Evolutionary conservation across 2,888 invertebrate genomes (phyloP).

Genomic region (Halictus ligatus): DNA sequence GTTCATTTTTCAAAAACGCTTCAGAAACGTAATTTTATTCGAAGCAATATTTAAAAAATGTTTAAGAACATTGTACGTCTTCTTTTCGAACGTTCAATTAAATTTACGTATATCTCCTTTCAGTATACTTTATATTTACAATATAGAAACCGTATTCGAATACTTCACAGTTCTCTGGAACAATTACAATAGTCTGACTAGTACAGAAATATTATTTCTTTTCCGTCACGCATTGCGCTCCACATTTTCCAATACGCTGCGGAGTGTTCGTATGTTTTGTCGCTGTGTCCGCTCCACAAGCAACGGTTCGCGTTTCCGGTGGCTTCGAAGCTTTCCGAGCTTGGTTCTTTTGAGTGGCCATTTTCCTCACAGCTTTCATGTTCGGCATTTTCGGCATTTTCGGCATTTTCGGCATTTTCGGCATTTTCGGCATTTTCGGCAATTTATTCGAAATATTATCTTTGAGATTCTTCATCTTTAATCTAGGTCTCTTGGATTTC

Average conservation of each 20-base stretch:
- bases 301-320: constrained; percentile 56
- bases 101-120: not conserved
- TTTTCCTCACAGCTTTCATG: not conserved
- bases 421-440: not conserved
- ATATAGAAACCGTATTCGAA: not conserved
- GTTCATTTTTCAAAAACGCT: not conserved
- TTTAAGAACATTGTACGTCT: not conserved
- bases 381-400: not conserved
- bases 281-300: constrained; percentile 57
- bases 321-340: constrained; percentile 38
- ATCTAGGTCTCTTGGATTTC: constrained; percentile 18
- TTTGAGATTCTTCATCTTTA: constrained; percentile 47
- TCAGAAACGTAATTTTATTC: not conserved
- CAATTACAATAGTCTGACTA: not conserved
- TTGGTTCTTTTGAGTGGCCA: not conserved
- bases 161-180: not conserved
- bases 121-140: not conserved
- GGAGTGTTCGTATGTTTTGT: constrained; percentile 27
- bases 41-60: not conserved
- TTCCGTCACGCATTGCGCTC: constrained; percentile 14
- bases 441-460: constrained; percentile 39
- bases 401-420: too few species aligned
- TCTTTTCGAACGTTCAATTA: not conserved
- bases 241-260: constrained; percentile 33
- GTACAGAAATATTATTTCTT: constrained; percentile 3